A percentile compares a stretch with the other conserved stretches of the same genome.
phyloP scores from a whole-genome alignment of 2,888 invertebrate species.

The Drymonia ruficornis region DNA sequence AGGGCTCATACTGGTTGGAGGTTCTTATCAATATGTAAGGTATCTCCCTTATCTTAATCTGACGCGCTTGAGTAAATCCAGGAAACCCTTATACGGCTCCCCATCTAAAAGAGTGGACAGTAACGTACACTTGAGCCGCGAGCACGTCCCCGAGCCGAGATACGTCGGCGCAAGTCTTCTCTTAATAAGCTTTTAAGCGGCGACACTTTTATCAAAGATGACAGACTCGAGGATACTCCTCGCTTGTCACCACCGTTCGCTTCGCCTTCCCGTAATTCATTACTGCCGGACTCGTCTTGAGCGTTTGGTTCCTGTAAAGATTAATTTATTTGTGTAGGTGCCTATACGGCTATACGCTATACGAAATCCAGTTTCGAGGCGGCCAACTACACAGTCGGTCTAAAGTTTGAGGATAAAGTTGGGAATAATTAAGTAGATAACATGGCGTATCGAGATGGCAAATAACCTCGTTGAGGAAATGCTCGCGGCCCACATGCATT shows the following conservation, averaged over 20 bases:
- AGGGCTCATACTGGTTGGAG: no score
- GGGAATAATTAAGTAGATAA: no score
- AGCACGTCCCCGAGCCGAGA: constrained; percentile 88
- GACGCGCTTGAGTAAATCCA: no score
- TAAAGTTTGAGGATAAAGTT: not conserved
- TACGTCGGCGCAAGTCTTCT: constrained; percentile 92
- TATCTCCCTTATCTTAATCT: no score
- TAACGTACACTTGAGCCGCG: constrained; percentile 74
- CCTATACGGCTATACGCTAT: not conserved
- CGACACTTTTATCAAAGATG: constrained; percentile 92
- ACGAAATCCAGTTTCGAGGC: not conserved
- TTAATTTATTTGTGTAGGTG: constrained; percentile 8
- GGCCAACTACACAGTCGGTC: not conserved
- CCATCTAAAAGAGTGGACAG: no score
- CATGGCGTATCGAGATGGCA: no score
- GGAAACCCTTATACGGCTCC: no score
- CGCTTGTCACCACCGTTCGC: constrained; percentile 72
- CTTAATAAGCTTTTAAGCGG: constrained; percentile 93
- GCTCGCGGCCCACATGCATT: constrained; percentile 1
- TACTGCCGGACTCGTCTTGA: constrained; percentile 60
- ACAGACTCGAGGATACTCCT: constrained; percentile 87
- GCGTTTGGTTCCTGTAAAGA: constrained; percentile 64
- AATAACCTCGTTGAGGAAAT: constrained; percentile 1
- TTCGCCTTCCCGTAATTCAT: constrained; percentile 63
- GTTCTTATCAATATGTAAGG: no score